Base-by-base conservation (phyloP, 2,797 vertebrate species). In the Sebastes elongatus region DNA sequence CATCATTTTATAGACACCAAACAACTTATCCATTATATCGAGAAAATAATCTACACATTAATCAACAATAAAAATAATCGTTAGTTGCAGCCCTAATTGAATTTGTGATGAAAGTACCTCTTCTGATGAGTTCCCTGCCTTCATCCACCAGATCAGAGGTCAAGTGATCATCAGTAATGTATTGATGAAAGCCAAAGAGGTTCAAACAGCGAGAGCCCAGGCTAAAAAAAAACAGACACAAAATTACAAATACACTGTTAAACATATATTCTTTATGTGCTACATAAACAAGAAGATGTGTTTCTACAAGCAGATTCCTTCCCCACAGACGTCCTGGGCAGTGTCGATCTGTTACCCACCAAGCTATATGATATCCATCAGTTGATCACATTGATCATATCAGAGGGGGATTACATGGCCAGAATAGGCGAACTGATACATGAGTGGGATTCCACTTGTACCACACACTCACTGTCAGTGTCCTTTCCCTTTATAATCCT, bases 151-250 rank as follows among this genome's bases (percentile, higher is more conserved):
- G 94, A 88, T 98, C 97, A 75, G 97, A 96, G 22, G 97, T 98
- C 96, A 98, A 95, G 91, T 98, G 96, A 1, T 96, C 96, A 60
- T 98, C 96, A 33, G 96, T 97, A 90, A 99, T 96, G 80, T 98
- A 99, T 91, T 99, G 98, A 89, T 98, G 97, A 79, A 99, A 97
- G 71, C 98, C 98, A 86, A 99, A 88, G 65, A 99, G 95, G 92
- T 99, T 99, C 93, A 99, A 95, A 96, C 97, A 99, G 77, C 97
- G 97, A 73, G 97, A 97, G 79, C 97, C 97, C 86, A 99, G 94
- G 89, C 98, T 99, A 88, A 16, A 91, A 35, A 35, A 83, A 84
- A 8, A 7, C 49, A 64, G 8, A 80, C 23, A 74, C 10, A 86
- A 93, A 62, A 13, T 68, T 23, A 35, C 4, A 74, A 35, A 63